Conservation (phyloP, 2,888 invertebrate species). For the Chrysolina haemoptera region DNA sequence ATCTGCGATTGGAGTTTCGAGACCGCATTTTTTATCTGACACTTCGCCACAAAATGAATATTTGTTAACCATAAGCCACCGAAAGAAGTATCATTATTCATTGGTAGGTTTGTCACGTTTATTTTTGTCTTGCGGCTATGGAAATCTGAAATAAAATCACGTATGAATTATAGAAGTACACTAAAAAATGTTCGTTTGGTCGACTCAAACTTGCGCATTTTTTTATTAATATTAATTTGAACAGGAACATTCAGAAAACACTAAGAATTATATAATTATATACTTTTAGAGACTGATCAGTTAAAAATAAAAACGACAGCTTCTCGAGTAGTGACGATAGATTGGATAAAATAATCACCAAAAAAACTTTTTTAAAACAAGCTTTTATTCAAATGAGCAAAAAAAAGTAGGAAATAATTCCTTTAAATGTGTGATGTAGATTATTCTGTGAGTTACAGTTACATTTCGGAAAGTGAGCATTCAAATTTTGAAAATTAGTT, state of each 20-base stretch:
- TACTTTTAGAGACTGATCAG: too few relatives aligned
- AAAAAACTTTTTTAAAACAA: too few relatives aligned
- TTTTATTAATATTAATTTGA: neutral
- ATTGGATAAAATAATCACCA: too few relatives aligned
- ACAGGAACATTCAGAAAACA: neutral
- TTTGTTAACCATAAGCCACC: constrained; percentile 5
- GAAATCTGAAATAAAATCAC: neutral
- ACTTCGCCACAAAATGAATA: neutral
- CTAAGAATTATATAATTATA: too few relatives aligned
- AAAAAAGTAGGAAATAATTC: too few relatives aligned
- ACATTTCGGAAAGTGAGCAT: too few relatives aligned
- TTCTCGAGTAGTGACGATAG: too few relatives aligned
- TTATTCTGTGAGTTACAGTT: too few relatives aligned
- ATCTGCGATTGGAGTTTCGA: neutral
- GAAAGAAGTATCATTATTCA: constrained; percentile 11
- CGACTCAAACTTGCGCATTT: neutral
- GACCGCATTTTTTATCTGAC: constrained; percentile 5
- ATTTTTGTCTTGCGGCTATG: neutral
- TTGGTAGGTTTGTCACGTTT: neutral
- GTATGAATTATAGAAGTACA: neutral
- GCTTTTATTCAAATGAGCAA: too few relatives aligned
- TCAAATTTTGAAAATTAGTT: too few relatives aligned
- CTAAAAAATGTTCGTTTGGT: neutral
- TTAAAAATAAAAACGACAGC: too few relatives aligned
- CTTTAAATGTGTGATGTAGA: too few relatives aligned